Percentiles rank a stretch among this genome's conserved stretches.
Evolutionary conservation across 2,113 vertebrate species (phyloP).

Genomic region (Sapajus apella): DNA sequence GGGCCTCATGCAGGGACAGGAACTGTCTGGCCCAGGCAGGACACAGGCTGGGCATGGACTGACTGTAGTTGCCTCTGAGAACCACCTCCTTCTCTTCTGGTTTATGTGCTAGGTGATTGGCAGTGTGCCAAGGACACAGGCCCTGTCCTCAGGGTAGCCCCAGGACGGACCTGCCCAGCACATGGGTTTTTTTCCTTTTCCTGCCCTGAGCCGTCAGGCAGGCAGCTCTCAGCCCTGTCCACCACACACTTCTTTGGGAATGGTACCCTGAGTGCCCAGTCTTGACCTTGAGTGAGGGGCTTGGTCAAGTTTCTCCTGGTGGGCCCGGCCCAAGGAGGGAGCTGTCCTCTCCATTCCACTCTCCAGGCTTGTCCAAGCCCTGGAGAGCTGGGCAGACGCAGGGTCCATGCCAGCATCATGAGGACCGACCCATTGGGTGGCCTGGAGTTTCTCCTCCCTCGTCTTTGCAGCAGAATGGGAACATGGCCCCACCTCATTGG

Average conservation of each 20-base stretch:
- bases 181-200: background rate
- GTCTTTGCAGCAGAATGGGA: background rate
- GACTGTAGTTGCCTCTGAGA: background rate
- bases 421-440: too few relatives aligned
- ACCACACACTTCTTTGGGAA: background rate
- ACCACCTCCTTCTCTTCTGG: background rate
- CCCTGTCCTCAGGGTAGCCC: background rate
- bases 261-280: background rate
- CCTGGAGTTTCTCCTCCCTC: background rate
- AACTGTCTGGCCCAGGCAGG: rapidly evolving
- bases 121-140: background rate
- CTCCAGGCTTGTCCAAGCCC: background rate
- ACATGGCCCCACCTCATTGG: background rate
- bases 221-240: background rate
- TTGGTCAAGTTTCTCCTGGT: background rate
- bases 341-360: background rate
- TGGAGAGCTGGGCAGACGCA: background rate
- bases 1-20: background rate
- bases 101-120: rapidly evolving
- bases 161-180: background rate
- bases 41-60: too few relatives aligned
- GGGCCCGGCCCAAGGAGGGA: background rate
- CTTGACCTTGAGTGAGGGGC: background rate
- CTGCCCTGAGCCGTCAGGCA: background rate
- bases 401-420: background rate